A percentile compares a stretch with the other conserved stretches of the same genome.
Evolutionary conservation across 2,113 vertebrate genomes (phyloP).

Genomic region (Neoarius graeffei): DNA sequence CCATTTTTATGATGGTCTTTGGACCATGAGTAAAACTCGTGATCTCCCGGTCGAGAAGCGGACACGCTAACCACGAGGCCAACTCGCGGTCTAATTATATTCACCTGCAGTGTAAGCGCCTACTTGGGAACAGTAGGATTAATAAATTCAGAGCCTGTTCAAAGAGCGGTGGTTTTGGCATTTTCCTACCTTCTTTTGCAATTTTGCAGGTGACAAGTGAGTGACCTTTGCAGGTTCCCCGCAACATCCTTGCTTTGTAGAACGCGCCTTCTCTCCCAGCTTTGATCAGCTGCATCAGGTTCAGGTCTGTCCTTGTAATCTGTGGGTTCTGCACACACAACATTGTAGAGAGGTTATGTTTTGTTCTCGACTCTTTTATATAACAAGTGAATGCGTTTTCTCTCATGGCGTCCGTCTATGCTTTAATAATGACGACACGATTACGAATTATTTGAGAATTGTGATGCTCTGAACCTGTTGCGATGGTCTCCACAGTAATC

Average conservation of each 20-base stretch:
- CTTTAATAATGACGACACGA: not conserved
- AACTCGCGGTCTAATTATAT: not conserved
- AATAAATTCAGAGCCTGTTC: not conserved
- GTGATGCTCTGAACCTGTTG: conserved; percentile 60
- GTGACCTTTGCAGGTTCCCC: conserved; percentile 74
- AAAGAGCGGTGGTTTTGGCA: not conserved
- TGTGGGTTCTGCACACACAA: conserved; percentile 54
- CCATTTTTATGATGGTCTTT: too few relatives aligned
- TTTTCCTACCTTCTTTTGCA: conserved; percentile 69
- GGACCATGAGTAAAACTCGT: too few relatives aligned
- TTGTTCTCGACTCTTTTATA: not conserved
- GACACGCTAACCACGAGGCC: too few relatives aligned
- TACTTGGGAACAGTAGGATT: not conserved
- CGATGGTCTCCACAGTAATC: conserved; percentile 59
- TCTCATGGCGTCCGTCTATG: not conserved
- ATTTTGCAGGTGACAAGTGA: conserved; percentile 74
- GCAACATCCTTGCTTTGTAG: conserved; percentile 72
- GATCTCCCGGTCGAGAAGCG: too few relatives aligned
- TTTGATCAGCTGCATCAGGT: conserved; percentile 73
- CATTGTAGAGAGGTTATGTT: not conserved
- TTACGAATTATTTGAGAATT: not conserved
- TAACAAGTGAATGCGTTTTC: not conserved
- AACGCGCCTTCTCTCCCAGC: conserved; percentile 73
- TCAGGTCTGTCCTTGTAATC: conserved; percentile 69
- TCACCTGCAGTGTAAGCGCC: not conserved